Evolutionary conservation across 2,797 vertebrate species (phyloP).

Genomic region (Melanotaenia boesemani): DNA sequence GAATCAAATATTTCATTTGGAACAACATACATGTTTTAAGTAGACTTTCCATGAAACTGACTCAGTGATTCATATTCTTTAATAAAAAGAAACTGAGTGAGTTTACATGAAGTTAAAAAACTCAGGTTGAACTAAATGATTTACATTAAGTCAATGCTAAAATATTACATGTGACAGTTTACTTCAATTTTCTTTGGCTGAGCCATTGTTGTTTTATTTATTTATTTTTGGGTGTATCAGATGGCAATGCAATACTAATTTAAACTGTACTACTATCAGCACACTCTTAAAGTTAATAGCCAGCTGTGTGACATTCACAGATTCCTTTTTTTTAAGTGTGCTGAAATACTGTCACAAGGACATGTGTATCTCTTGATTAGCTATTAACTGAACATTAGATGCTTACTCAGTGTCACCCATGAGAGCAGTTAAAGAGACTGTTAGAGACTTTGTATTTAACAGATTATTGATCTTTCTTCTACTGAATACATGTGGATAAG

Average conservation of each 20-base stretch:
- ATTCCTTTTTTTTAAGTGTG: background rate
- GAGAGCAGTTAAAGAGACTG: conserved; percentile 8
- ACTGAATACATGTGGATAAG: background rate
- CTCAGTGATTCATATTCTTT: too few relatives aligned
- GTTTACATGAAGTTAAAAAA: too few relatives aligned
- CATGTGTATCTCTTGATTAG: background rate
- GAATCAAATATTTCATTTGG: too few relatives aligned
- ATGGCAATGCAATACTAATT: background rate
- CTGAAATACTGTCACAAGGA: background rate
- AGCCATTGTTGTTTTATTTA: too few relatives aligned
- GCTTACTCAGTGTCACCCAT: background rate
- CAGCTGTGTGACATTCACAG: background rate
- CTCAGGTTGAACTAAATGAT: too few relatives aligned
- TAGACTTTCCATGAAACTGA: too few relatives aligned
- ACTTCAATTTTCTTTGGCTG: too few relatives aligned
- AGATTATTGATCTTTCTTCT: conserved; percentile 26
- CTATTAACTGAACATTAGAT: background rate
- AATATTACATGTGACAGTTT: too few relatives aligned
- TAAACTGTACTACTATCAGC: background rate
- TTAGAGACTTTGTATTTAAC: conserved; percentile 11
- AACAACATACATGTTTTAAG: too few relatives aligned
- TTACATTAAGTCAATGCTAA: too few relatives aligned
- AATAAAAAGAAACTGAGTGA: too few relatives aligned
- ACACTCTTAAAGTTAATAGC: background rate
- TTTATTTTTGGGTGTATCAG: too few relatives aligned